Base-by-base conservation (phyloP, 1,140 invertebrate species). In the Apocrypta bakeri region DNA sequence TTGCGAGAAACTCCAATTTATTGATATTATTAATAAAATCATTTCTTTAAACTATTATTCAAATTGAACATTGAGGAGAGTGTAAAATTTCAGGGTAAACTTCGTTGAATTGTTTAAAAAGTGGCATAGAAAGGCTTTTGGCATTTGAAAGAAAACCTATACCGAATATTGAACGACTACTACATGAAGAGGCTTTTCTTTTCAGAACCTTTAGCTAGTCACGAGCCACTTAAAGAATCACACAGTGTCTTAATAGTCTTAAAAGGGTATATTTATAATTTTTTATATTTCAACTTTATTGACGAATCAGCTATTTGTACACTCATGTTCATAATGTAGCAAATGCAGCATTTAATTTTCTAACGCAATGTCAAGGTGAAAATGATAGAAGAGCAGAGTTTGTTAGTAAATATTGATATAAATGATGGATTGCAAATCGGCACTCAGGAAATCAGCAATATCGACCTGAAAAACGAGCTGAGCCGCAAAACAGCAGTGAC, bases 161-260 rank as follows among this genome's bases (percentile, higher is more conserved):
- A 68, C n/a, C n/a, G n/a, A n/a, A n/a, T 12, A 40, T 40, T 4
- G 29, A 66, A 40, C 61, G 40, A 24, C 24, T 12, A 4, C n/a
- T n/a, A 25, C 4, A n/a, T 21, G 12, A 68, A 78, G 76, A 42
- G 25, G 37, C 25, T 3, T 69, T 78, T 78, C 68, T 68, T 4
- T 68, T 68, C 64, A 1, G 21, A 68, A 77, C 40, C 40, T 66
- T 24, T 14, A 77, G 29, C 33, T 66, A 77, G 75, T 68, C n/a
- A n/a, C n/a, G n/a, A n/a, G 29, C 76, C 76, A 42, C 76, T 78
- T 66, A 33, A 21, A 37, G 40, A 77, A 77, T 64, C 31, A 25
- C 31, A 25, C 12, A 77, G 11, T 56, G 21, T 56, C 48, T 56
- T 56, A n/a, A 56, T 7, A 56, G n/a, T n/a, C n/a, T n/a, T n/a